Base-by-base conservation (phyloP, 2,113 vertebrate genomes). In the Procavia capensis region DNA sequence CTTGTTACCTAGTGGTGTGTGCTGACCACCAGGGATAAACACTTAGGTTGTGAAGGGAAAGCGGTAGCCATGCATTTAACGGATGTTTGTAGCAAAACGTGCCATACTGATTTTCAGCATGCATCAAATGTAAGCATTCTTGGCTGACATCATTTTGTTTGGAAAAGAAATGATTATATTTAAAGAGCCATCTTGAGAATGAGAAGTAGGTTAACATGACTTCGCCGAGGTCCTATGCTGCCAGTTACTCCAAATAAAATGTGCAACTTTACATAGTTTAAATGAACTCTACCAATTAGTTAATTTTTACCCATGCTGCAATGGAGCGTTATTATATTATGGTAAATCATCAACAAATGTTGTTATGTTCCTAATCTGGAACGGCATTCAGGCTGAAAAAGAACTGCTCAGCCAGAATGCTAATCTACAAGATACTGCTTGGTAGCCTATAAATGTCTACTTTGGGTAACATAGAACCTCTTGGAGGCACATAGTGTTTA, bases 121-220 rank as follows among this genome's bases (percentile, higher is more conserved):
- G 19, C 10, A 5, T 17, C 14, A 39, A 29, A 61, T 47, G 29
- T 31, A 91, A 82, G 29, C 2, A 14, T 25, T n/a, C 39, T 85
- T 92, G 25, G 61, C 9, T 57, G 45, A 70, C 79, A 50, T 61
- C 4, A 29, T 87, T 57, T 72, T 39, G 57, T 1, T 19, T 27
- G 63, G 59, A 75, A 94, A 78, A 70, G 59, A 81, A 13, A 25
- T 81, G n/a, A 45, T 61, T 84, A 31, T 41, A 78, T 74, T 85
- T 85, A 64, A 92, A 94, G 29, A 43, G 61, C 90, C 8, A 80
- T 79, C 14, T 81, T 88, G 76, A 63, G 9, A 68, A 76, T 50
- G 39, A 81, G 57, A 96, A 80, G 76, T 61, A 72, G n/a, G 34
- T 88, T 25, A 88, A 85, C 19, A 41, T 47, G 3, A 0, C n/a